Base-by-base conservation (phyloP, 2,797 vertebrate genomes). In the Alectoris magna region DNA sequence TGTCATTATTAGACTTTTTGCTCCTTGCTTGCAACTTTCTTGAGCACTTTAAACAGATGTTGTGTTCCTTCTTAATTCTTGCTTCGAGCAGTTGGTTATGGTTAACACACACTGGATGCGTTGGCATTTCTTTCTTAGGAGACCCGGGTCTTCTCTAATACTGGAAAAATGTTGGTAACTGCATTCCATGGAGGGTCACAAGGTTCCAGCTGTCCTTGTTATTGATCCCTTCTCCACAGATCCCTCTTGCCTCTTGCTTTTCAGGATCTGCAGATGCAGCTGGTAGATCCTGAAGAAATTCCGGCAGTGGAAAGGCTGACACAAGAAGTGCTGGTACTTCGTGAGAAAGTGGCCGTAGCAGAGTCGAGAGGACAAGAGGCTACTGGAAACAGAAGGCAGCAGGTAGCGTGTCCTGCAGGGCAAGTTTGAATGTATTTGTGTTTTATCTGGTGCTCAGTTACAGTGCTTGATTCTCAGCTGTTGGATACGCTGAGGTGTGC, bases 251-350 rank as follows among this genome's bases (percentile, higher is more conserved):
- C 79, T 82, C 48, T 94, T 94, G 29, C 18, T 83, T 91, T 94
- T 78, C 91, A 99, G 99, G 98, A 98, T 93, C 95, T 99, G 84
- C 99, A 99, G 74, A 98, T 97, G 97, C 98, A 99, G 84, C 92
- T 99, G 95, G 98, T 98, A 55, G 98, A 99, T 73, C 98, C 98
- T 8, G 97, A 98, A 75, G 98, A 96, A 71, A 97, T 99, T 82
- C 97, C 98, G 18, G 98, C 98, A 56, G 12, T 99, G 59, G 98
- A 99, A 93, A 97, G 95, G 36, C 97, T 99, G 86, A 99, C 98
- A 10, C 98, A 98, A 88, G 98, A 99, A 96, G 96, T 99, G 43
- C 97, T 98, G 95, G 94, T 98, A 58, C 98, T 99, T 88, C 98
- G 97, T 92, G 98, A 98, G 94, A 98, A 97, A 86, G 96, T 98